A percentile compares a stretch with the other conserved stretches of the same genome.
Evolutionary conservation across 2,113 vertebrate genomes (phyloP).

Genomic region (Arothron firmamentum): DNA sequence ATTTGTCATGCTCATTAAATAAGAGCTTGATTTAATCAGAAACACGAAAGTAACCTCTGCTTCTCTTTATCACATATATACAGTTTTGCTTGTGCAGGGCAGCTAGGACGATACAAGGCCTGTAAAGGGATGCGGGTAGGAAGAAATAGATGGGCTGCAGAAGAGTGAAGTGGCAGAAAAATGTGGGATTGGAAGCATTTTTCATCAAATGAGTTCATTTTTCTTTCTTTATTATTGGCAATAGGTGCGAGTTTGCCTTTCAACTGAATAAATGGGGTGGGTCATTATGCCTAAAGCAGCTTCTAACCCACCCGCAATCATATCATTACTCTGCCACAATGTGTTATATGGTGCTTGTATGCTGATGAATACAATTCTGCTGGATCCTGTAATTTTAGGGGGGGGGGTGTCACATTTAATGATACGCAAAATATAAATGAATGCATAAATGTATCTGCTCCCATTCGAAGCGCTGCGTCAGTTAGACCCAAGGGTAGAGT

Average conservation of each 20-base stretch:
- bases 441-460: slow-evolving; percentile 16
- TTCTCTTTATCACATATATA: slow-evolving; percentile 37
- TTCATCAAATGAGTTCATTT: slow-evolving; percentile 53
- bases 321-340: slow-evolving; percentile 38
- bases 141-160: background rate
- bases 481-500: slow-evolving; percentile 11
- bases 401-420: slow-evolving; percentile 50
- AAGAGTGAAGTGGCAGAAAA: too few species aligned
- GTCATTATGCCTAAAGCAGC: slow-evolving; percentile 56
- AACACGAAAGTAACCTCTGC: slow-evolving; percentile 78
- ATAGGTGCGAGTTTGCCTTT: slow-evolving; percentile 40
- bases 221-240: slow-evolving; percentile 40
- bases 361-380: slow-evolving; percentile 43
- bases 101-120: background rate
- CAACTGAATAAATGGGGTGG: slow-evolving; percentile 47
- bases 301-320: slow-evolving; percentile 49
- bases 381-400: slow-evolving; percentile 36
- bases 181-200: too few species aligned
- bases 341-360: slow-evolving; percentile 18
- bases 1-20: slow-evolving; percentile 93
- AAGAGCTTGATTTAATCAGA: slow-evolving; percentile 79
- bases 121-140: slow-evolving; percentile 8
- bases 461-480: slow-evolving; percentile 17
- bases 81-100: background rate
- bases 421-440: slow-evolving; percentile 48